Evolutionary conservation across 2,113 vertebrate genomes (phyloP).

Genomic region (Poecile atricapillus): DNA sequence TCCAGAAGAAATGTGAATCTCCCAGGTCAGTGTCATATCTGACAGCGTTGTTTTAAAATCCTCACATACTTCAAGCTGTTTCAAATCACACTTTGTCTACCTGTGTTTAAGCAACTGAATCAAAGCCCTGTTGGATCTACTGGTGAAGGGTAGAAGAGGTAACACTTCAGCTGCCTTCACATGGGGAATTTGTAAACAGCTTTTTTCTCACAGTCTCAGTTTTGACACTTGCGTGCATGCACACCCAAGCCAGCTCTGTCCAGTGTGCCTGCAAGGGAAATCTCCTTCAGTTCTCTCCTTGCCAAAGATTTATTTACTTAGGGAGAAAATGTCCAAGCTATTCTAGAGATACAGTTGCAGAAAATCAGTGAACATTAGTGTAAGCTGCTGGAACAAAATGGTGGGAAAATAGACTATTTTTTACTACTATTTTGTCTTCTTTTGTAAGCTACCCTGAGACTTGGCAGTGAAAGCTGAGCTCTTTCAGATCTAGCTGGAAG

Average conservation of each 20-base stretch:
- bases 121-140: not conserved
- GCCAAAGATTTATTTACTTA: not conserved
- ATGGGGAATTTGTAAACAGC: not conserved
- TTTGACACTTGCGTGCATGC: fast-evolving
- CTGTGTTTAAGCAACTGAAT: not conserved
- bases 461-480: not conserved
- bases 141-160: not conserved
- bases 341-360: not conserved
- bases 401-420: not conserved
- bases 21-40: not conserved
- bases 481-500: not conserved
- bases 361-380: not conserved
- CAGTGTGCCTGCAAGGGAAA: not conserved
- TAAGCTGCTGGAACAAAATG: not conserved
- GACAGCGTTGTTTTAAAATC: not conserved
- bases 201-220: not conserved
- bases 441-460: not conserved
- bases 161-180: not conserved
- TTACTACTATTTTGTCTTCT: not conserved
- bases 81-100: not conserved
- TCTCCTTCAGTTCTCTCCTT: not conserved
- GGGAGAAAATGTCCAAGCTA: not conserved
- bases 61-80: not conserved
- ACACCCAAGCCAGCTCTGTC: not conserved
- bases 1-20: not conserved